Base-by-base conservation (phyloP, 2,113 vertebrate genomes). In the Cyprichromis sp. region DNA sequence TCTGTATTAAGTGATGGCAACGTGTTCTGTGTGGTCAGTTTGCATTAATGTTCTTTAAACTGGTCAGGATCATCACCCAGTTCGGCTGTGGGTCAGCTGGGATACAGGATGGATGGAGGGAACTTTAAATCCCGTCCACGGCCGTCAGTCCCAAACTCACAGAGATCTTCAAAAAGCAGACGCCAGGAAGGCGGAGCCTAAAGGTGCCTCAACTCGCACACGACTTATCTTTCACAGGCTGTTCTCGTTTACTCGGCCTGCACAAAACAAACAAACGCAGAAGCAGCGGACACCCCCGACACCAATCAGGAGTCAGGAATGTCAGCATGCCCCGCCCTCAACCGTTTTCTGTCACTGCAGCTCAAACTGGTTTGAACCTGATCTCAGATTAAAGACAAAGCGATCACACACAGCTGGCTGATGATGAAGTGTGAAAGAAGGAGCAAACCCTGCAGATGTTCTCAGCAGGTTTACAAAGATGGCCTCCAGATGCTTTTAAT, bases 341-440 rank as follows among this genome's bases (percentile, higher is more conserved):
- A 1, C 54, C 1, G 21, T 55, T 55, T 55, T 21, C 0, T 26
- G 54, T 0, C 4, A 55, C 54, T 24, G 54, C 54, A 55, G 54
- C 21, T 55, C 11, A 55, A 13, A 55, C 54, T 13, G 54, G 54
- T 55, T 55, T 55, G 53, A 55, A 55, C 21, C 53, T 24, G 53
- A 24, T 26, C 54, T 8, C 54, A 55, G 21, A 55, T 24, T 55
- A 55, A 55, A 26, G 11, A 55, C 0, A 0, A 12, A 13, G 11
- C 0, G 4, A 55, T 0, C 21, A 55, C 21, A 2, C 1, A 55
- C 54, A 55, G n/a, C n/a, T 26, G 11, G 0, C 53, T 55, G 21
- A 55, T 24, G 21, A 55, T 55, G 0, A 55, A 24, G 10, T 13
- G n/a, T 2, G 53, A 2, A 55, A 55, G 53, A 24, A 24, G 1